These are phyloP conservation scores for Sebastes minor DNA, from an alignment of 2,797 vertebrate genomes.

Conservation along the genomic window DNA sequence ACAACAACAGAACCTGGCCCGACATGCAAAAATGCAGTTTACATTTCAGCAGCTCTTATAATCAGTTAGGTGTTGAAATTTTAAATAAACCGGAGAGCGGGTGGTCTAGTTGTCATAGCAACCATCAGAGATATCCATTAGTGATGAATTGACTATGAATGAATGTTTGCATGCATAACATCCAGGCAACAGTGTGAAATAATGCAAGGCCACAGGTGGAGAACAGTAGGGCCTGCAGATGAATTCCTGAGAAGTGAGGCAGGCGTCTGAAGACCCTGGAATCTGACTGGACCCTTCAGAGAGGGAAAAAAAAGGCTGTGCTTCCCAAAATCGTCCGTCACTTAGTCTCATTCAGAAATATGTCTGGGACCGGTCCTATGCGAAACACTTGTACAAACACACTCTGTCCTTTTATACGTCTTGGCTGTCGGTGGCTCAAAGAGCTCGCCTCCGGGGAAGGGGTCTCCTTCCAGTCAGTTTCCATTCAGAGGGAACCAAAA, in stretches of 20 bases:
- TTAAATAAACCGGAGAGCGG: slow-evolving; percentile 40
- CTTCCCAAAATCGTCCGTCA: slow-evolving; percentile 67
- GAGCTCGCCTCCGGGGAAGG: slow-evolving; percentile 47
- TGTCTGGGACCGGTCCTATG: slow-evolving; percentile 61
- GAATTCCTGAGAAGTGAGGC: slow-evolving; percentile 70
- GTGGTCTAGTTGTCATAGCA: slow-evolving; percentile 27
- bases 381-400: slow-evolving; percentile 80
- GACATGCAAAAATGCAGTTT: slow-evolving; percentile 49
- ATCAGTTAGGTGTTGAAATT: slow-evolving; percentile 43
- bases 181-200: neutral
- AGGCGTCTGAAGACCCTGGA: slow-evolving; percentile 59
- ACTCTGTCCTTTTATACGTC: slow-evolving; percentile 62
- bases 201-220: slow-evolving; percentile 37
- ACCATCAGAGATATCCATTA: slow-evolving; percentile 5
- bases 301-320: slow-evolving; percentile 44
- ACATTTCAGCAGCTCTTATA: slow-evolving; percentile 52
- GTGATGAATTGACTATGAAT: slow-evolving; percentile 1
- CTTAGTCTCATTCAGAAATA: slow-evolving; percentile 77
- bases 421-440: slow-evolving; percentile 49
- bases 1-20: slow-evolving; percentile 24
- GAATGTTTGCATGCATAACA: slow-evolving; percentile 9
- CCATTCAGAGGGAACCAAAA: slow-evolving; percentile 55
- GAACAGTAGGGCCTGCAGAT: slow-evolving; percentile 35
- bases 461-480: slow-evolving; percentile 63
- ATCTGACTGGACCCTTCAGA: slow-evolving; percentile 35